phyloP scores from a whole-genome alignment of 2,888 invertebrate genomes.

The Blera fallax region DNA sequence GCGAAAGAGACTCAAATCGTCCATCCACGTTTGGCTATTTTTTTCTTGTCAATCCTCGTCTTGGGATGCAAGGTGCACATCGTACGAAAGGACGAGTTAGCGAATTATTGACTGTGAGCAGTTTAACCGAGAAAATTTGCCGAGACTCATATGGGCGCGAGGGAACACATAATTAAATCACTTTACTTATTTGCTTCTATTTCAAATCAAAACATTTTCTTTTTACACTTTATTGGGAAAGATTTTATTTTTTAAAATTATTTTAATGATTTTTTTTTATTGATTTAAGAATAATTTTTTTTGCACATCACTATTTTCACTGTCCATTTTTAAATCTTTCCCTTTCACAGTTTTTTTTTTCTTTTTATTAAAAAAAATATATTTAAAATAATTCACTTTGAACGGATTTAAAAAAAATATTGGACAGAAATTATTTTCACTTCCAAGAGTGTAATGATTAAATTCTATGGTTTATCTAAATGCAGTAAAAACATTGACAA shows the following conservation, averaged over 20 bases:
- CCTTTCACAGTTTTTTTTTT: conserved; percentile 42
- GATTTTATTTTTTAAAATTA: conserved; percentile 19
- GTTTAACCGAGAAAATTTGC: conserved; percentile 43
- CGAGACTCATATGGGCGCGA: conserved; percentile 43
- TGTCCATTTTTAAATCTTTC: conserved; percentile 45
- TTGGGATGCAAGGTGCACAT: conserved; percentile 58
- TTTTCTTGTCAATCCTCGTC: conserved; percentile 65
- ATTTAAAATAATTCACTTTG: conserved; percentile 2
- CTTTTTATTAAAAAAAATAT: no score
- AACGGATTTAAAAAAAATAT: conserved; percentile 4
- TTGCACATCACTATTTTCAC: conserved; percentile 49
- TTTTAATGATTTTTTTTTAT: not conserved
- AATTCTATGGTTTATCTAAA: conserved; percentile 8
- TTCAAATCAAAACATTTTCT: conserved; percentile 5
- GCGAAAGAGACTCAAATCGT: conserved; percentile 69
- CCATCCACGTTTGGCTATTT: conserved; percentile 61
- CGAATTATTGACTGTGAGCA: conserved; percentile 14
- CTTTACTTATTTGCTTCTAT: conserved; percentile 40
- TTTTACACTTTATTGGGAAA: conserved; percentile 37
- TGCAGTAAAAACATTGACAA: not conserved
- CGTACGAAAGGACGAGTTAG: conserved; percentile 57
- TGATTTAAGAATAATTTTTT: not conserved
- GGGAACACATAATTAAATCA: conserved; percentile 47
- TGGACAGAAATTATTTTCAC: conserved; percentile 25
- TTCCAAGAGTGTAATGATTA: not conserved